These are phyloP conservation scores for Coranthus polyacanthus DNA, from an alignment of 2,797 vertebrate genomes.

Conservation along the genomic window DNA sequence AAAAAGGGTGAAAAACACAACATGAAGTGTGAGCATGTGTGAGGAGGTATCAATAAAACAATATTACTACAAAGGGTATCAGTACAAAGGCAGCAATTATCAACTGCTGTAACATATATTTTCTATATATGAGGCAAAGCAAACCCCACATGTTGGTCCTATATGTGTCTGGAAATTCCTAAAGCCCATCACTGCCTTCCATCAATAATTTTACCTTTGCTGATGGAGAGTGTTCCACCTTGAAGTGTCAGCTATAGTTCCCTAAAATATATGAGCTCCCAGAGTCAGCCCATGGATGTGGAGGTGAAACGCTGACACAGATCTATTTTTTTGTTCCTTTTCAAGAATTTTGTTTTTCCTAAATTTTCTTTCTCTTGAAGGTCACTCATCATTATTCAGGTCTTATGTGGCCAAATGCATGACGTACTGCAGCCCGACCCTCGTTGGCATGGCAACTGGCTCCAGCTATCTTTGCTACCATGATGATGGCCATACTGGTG, in stretches of 20 bases:
- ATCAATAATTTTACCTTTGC: conserved; percentile 51
- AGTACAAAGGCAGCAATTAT: too few species aligned
- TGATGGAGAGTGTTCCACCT: conserved; percentile 30
- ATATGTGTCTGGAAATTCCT: conserved; percentile 5
- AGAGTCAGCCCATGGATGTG: conserved; percentile 5
- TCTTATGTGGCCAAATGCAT: conserved; percentile 36
- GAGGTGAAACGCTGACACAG: conserved; percentile 1
- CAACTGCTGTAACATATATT: background rate
- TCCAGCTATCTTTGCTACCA: conserved; percentile 47
- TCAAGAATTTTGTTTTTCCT: conserved; percentile 22
- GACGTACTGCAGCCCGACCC: conserved; percentile 34
- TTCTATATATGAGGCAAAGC: background rate
- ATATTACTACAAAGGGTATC: background rate
- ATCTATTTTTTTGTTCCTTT: too few species aligned
- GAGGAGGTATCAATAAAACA: conserved; percentile 3
- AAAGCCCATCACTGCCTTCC: conserved; percentile 37
- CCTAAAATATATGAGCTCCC: conserved; percentile 40
- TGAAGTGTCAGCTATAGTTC: conserved; percentile 46
- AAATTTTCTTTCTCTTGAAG: conserved; percentile 27
- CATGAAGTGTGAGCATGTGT: background rate
- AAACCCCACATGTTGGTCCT: conserved; percentile 18
- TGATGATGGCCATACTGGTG: conserved; percentile 47
- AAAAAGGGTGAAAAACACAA: background rate
- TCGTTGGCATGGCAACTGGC: conserved; percentile 77
- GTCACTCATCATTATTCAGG: conserved; percentile 50